A percentile compares a stretch with the other conserved stretches of the same genome.
Conservation (phyloP, 2,113 vertebrate genomes). For the Ictalurus furcatus region DNA sequence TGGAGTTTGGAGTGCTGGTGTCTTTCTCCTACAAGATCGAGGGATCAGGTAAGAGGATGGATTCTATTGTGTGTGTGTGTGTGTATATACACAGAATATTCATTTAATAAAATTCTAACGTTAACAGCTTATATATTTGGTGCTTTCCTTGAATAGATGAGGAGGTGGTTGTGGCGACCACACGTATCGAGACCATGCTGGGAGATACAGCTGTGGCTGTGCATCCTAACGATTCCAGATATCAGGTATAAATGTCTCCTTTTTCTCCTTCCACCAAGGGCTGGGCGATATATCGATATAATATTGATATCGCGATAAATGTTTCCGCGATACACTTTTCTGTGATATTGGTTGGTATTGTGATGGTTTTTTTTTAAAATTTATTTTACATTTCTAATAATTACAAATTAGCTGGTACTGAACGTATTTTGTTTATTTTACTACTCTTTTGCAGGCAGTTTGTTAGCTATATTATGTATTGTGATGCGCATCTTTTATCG, state of each 20-base stretch:
- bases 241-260: slow-evolving; percentile 62
- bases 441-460: no score
- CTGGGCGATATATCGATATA: no score
- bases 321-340: no score
- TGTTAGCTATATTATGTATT: no score
- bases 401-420: no score
- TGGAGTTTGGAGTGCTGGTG: slow-evolving; percentile 89
- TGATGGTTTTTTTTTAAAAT: no score
- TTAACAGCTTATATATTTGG: background rate
- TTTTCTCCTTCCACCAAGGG: background rate
- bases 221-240: slow-evolving; percentile 80
- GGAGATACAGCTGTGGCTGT: slow-evolving; percentile 86
- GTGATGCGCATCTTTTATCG: no score
- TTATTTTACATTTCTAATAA: no score
- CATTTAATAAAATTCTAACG: background rate
- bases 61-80: background rate
- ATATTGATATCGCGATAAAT: no score
- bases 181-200: slow-evolving; percentile 88
- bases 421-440: no score
- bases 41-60: slow-evolving; percentile 73
- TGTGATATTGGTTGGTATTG: no score
- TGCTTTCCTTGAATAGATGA: slow-evolving; percentile 67
- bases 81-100: background rate
- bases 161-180: slow-evolving; percentile 87
- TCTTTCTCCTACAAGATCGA: slow-evolving; percentile 87